These are phyloP conservation scores for Sebastes vulpes DNA, from an alignment of 2,797 vertebrate species.

Conservation along the genomic window DNA sequence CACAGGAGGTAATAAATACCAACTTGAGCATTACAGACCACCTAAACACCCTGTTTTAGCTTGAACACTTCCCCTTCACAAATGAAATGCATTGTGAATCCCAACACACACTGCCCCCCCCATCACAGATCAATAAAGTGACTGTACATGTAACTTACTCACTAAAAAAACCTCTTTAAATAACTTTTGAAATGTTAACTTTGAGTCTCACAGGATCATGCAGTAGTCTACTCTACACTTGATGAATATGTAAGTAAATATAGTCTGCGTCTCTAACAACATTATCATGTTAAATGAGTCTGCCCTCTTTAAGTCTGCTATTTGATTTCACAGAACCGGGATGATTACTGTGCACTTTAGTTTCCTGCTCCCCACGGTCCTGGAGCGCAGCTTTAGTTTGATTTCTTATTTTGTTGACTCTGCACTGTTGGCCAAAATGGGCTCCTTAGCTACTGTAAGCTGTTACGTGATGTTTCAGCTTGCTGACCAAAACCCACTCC, in stretches of 20 bases:
- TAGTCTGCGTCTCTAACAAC: background rate
- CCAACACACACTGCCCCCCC: no score
- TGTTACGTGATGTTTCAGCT: slow-evolving; percentile 29
- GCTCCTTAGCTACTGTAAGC: slow-evolving; percentile 10
- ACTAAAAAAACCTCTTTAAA: background rate
- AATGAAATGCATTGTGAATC: no score
- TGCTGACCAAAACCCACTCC: slow-evolving; percentile 14
- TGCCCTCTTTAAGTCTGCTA: slow-evolving; percentile 1
- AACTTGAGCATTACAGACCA: background rate
- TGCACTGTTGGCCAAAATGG: slow-evolving; percentile 36
- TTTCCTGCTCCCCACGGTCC: slow-evolving; percentile 21
- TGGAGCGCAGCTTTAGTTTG: slow-evolving; percentile 17
- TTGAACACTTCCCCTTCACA: background rate
- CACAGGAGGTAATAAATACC: no score
- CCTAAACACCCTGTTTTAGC: background rate
- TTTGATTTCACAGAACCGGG: slow-evolving; percentile 19
- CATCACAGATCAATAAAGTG: background rate
- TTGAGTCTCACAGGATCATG: background rate
- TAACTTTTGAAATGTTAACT: background rate
- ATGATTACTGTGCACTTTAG: slow-evolving; percentile 37
- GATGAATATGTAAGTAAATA: slow-evolving; percentile 23
- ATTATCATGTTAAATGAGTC: slow-evolving; percentile 33
- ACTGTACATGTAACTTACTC: background rate
- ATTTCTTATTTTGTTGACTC: slow-evolving; percentile 47
- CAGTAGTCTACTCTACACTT: background rate